These are phyloP conservation scores for Chalcosyrphus nemorum DNA, from an alignment of 2,888 invertebrate species.

Conservation along the genomic window DNA sequence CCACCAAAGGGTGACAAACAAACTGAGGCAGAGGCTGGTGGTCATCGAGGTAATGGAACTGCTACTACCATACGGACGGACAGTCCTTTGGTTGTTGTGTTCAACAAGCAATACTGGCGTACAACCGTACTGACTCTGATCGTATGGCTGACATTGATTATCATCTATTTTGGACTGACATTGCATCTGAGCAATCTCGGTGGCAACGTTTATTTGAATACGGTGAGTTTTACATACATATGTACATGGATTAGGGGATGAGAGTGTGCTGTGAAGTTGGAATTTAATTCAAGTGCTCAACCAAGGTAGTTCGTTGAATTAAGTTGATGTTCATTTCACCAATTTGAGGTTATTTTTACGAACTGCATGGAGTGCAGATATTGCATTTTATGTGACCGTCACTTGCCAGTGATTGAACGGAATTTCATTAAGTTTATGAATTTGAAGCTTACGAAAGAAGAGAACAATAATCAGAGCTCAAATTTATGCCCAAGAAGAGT, in stretches of 20 bases:
- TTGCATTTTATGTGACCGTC: neutral
- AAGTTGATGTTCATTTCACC: conserved; percentile 43
- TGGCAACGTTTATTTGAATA: conserved; percentile 88
- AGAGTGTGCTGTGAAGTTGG: neutral
- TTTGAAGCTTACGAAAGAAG: neutral
- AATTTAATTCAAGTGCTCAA: conserved; percentile 23
- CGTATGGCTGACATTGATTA: conserved; percentile 89
- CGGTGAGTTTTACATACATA: conserved; percentile 82
- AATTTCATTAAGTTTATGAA: neutral
- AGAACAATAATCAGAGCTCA: too few relatives aligned
- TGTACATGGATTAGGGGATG: neutral
- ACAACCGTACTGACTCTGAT: conserved; percentile 87
- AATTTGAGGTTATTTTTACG: conserved; percentile 28
- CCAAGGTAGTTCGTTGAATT: conserved; percentile 4
- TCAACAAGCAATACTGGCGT: conserved; percentile 85
- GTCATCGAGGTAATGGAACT: conserved; percentile 72
- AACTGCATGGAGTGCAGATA: neutral
- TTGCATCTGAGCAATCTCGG: conserved; percentile 89
- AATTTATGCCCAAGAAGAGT: too few relatives aligned
- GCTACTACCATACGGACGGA: conserved; percentile 39
- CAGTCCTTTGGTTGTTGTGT: conserved; percentile 86
- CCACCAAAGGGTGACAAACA: conserved; percentile 79
- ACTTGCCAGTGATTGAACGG: neutral
- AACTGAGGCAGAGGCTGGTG: conserved; percentile 74
- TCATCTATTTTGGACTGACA: conserved; percentile 90